Conservation (phyloP, 2,113 vertebrate genomes). For the Poicephalus gulielmi region DNA sequence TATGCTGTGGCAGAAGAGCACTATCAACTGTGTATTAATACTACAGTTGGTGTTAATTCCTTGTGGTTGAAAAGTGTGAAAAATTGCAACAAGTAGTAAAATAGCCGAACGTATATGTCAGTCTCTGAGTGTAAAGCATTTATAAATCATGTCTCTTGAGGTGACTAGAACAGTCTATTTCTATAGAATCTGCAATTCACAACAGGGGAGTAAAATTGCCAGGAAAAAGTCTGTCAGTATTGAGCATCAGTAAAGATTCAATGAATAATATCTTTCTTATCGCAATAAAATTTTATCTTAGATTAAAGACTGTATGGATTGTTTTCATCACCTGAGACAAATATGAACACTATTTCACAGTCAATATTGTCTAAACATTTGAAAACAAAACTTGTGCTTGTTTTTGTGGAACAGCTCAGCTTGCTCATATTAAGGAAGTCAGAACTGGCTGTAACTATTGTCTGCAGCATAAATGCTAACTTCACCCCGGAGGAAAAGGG, state of each 20-base stretch:
- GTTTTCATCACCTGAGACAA: neutral
- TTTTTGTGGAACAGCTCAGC: neutral
- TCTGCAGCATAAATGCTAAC: neutral
- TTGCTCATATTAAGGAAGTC: neutral
- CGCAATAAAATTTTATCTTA: neutral
- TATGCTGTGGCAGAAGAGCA: neutral
- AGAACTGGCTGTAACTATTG: neutral
- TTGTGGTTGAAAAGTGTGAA: neutral
- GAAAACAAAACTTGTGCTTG: neutral
- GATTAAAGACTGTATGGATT: neutral
- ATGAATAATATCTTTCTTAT: neutral
- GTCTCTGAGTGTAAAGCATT: neutral
- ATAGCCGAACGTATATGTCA: neutral
- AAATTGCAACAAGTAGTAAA: neutral
- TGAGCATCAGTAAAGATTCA: neutral
- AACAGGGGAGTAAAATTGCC: neutral
- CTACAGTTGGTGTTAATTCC: neutral
- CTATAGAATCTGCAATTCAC: neutral
- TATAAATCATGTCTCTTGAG: neutral
- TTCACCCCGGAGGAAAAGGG: neutral
- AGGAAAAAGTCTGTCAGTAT: neutral
- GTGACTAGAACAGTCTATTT: neutral
- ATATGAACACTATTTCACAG: neutral
- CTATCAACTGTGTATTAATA: neutral
- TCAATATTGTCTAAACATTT: neutral